A percentile compares a stretch with the other conserved stretches of the same genome.
phyloP scores from a whole-genome alignment of 1,140 invertebrate species.

The Lepidurus packardi region DNA sequence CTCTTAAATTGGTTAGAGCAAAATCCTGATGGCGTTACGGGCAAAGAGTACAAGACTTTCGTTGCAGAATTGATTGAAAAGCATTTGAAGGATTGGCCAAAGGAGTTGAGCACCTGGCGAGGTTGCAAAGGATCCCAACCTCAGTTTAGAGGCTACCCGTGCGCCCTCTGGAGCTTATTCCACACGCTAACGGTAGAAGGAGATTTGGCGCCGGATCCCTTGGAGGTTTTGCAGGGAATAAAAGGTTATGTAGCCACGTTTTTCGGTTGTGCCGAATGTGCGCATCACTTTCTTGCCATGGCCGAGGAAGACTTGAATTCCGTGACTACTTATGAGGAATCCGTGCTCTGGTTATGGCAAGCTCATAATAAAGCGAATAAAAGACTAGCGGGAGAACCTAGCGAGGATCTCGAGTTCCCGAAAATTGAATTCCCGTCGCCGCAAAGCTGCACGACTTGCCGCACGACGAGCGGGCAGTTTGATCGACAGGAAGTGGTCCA shows the following conservation, averaged over 20 bases:
- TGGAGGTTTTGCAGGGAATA: conserved; percentile 71
- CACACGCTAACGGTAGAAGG: conserved; percentile 77
- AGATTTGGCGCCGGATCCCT: conserved; percentile 45
- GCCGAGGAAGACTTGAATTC: conserved; percentile 53
- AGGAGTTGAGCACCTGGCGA: conserved; percentile 60
- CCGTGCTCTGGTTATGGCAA: conserved; percentile 88
- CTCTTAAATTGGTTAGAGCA: conserved; percentile 48
- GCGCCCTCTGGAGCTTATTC: conserved; percentile 91
- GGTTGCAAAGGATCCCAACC: conserved; percentile 73
- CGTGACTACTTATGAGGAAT: conserved; percentile 62
- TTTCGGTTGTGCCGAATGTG: conserved; percentile 89
- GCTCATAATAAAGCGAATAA: conserved; percentile 91
- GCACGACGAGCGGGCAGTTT: conserved; percentile 54
- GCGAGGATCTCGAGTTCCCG: conserved; percentile 82
- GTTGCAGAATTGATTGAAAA: neutral
- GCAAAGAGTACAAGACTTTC: conserved; percentile 50
- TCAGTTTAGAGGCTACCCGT: conserved; percentile 80
- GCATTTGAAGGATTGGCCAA: conserved; percentile 45
- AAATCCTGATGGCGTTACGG: conserved; percentile 49
- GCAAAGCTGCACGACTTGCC: conserved; percentile 57
- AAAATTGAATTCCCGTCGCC: conserved; percentile 84
- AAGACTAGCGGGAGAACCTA: conserved; percentile 72
- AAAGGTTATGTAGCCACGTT: conserved; percentile 84
- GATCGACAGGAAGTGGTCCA: conserved; percentile 61
- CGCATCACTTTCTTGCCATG: conserved; percentile 80